phyloP scores from a whole-genome alignment of 2,797 vertebrate genomes.

The Typhlichthys eigenmanni region DNA sequence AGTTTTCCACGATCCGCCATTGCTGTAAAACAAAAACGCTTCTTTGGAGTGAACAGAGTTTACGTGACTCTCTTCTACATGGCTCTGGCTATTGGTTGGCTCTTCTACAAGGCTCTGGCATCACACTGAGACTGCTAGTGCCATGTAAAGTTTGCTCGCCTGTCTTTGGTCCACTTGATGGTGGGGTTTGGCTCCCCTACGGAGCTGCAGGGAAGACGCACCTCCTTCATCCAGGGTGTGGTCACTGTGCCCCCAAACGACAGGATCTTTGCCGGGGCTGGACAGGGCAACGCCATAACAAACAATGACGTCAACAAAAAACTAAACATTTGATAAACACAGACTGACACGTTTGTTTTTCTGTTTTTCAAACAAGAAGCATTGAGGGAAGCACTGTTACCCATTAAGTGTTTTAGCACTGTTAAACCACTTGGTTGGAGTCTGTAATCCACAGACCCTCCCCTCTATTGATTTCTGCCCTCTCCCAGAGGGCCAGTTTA shows the following conservation, averaged over 20 bases:
- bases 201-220: slow-evolving; percentile 91
- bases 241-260: slow-evolving; percentile 97
- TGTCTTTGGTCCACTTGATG: slow-evolving; percentile 99
- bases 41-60: too few relatives aligned
- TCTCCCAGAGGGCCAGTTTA: slow-evolving; percentile 74
- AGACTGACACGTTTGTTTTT: too few relatives aligned
- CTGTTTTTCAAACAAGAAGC: background rate
- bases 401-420: slow-evolving; percentile 40
- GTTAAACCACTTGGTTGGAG: slow-evolving; percentile 41
- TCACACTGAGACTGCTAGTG: slow-evolving; percentile 3
- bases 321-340: background rate
- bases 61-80: background rate
- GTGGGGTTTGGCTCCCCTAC: slow-evolving; percentile 92
- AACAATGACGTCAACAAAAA: background rate
- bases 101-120: background rate
- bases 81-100: background rate
- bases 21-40: too few relatives aligned
- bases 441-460: slow-evolving; percentile 70
- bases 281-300: slow-evolving; percentile 5
- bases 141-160: slow-evolving; percentile 69
- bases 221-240: slow-evolving; percentile 98
- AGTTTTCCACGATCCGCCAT: too few relatives aligned
- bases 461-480: slow-evolving; percentile 66
- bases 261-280: slow-evolving; percentile 96
- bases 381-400: slow-evolving; percentile 34